Evolutionary conservation across 2,797 vertebrate genomes (phyloP), one percentile per base, ranked within the genome.

Genomic region (Phataginus tetradactyla): DNA sequence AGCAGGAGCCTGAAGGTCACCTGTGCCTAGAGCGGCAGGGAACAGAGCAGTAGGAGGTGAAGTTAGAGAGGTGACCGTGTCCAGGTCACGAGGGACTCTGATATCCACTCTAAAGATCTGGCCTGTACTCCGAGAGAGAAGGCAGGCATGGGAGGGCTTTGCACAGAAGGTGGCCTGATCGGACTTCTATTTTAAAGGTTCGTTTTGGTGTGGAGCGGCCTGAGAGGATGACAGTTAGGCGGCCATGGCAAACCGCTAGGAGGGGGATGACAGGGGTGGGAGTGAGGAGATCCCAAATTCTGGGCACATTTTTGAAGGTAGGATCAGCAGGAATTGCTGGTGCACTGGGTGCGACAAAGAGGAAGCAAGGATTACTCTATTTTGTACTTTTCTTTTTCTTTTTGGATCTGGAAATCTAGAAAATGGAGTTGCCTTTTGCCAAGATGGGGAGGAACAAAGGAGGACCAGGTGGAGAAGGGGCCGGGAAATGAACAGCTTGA

Each of bases 211-310:
- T 29, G 45, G 59, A 69, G 23, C 7, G 7, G 5, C 21, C 9
- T 6, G 32, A n/a, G 20, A 87, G 69, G 25, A 18, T 64, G 5
- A 23, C 9, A 7, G 4, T 9, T 37, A 75, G 34, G 37, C n/a
- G 4, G 29, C 3, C 14, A 11, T 4, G 34, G 14, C 14, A 18
- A 17, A 42, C 18, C 12, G 20, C 9, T 17, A n/a, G 45, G 17
- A 69, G 25, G 51, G 25, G 78, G 8, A 27, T 0, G 1, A 23
- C 7, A 4, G 4, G 20, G 49, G 11, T 6, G 0, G 4, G 9
- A 45, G 5, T 2, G 4, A 32, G 53, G 17, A 86, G 1, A 12
- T 5, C 59, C 57, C 42, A 59, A 4, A 34, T 51, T 61, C 42
- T 39, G 21, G 10, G n/a, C 21, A 12, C 20, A 57, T 32, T 59